Evolutionary conservation across 2,113 vertebrate species (phyloP).

Genomic region (Tetrax tetrax): DNA sequence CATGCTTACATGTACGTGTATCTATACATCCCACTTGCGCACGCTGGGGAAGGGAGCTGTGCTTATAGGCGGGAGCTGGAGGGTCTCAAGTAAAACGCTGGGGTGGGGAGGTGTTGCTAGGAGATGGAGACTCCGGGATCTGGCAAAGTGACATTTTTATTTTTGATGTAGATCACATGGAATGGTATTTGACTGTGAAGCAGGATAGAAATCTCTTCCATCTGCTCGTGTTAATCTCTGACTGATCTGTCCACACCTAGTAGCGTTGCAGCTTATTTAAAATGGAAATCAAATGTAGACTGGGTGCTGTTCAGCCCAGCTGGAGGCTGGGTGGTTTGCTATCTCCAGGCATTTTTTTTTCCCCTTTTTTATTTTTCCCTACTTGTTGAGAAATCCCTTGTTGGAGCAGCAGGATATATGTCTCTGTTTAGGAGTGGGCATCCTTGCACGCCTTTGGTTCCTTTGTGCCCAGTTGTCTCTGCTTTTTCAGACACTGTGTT

Average conservation of each 20-base stretch:
- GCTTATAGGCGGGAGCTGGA: neutral
- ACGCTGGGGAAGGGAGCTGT: neutral
- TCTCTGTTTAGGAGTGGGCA: neutral
- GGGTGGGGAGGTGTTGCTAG: conserved; percentile 50
- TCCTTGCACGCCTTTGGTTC: neutral
- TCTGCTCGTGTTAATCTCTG: neutral
- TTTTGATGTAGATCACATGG: conserved; percentile 2
- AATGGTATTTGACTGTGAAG: conserved; percentile 7
- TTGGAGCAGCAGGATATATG: neutral
- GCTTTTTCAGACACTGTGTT: neutral
- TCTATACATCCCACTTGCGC: accelerated
- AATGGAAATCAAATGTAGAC: neutral
- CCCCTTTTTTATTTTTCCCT: neutral
- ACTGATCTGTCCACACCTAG: neutral
- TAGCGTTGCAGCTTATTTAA: neutral
- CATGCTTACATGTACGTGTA: neutral
- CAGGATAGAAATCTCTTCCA: neutral
- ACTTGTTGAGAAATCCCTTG: neutral
- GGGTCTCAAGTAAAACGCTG: neutral
- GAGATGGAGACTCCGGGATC: conserved; percentile 41
- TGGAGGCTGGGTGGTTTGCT: neutral
- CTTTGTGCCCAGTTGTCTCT: neutral
- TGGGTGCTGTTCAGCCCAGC: neutral
- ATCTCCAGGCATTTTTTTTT: neutral
- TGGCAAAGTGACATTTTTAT: conserved; percentile 12